Evolutionary conservation across 2,113 vertebrate species (phyloP), one percentile per base, ranked within the genome.

Genomic region (Aphyosemion australe): DNA sequence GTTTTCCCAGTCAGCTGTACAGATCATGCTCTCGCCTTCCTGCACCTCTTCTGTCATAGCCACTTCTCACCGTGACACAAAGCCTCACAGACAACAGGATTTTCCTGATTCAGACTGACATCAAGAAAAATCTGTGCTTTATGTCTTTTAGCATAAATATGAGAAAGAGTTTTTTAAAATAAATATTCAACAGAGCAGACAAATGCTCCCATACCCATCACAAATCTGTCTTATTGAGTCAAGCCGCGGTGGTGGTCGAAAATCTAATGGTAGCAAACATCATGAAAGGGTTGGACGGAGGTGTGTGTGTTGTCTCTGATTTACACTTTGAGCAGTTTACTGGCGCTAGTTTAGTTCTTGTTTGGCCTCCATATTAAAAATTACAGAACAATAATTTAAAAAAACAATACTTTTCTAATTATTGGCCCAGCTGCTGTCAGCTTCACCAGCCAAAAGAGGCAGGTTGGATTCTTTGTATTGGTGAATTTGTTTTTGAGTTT

Each of bases 31-130:
- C 45, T 59, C 15, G 45, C 60, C 60, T 63, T 15, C 62, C 60
- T 73, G 31, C 31, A 19, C 18, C 15, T 16, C 65, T 45, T 56
- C 42, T 53, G 26, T 26, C 26, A 26, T 5, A 26, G 26, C 26
- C 5, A 26, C 26, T 26, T 26, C 26, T 26, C 1, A 26, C 1
- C 26, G 5, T 26, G 21, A 78, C 69, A 80, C 56, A n/a, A 63
- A 66, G 78, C 86, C 78, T 65, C 83, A 87, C 82, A 89, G 74
- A 65, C 70, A 54, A 32, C 61, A 37, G 62, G 47, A 15, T 61
- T 64, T 65, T 82, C 72, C 63, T 41, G 65, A 65, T 72, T 74
- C 65, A 75, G 47, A 61, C 51, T 49, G 69, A 76, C 67, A 58
- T 67, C 66, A 21, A 79, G 48, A 74, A 72, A 66, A 60, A 58